Conservation (phyloP, 2,797 vertebrate genomes). For the Dermochelys coriacea region DNA sequence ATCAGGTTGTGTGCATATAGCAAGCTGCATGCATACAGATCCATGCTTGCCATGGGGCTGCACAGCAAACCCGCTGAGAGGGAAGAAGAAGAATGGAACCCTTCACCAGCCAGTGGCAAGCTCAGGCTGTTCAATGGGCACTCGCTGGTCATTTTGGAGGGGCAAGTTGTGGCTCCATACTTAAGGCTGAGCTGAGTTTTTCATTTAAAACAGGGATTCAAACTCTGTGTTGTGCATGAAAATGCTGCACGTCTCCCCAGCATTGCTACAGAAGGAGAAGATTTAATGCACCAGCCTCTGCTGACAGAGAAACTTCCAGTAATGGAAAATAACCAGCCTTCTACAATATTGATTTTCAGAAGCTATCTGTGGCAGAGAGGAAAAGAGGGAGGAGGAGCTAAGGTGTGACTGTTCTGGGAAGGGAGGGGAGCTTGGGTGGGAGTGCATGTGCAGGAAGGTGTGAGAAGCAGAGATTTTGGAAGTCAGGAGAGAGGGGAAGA, state of each 20-base stretch:
- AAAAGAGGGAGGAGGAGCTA: neutral
- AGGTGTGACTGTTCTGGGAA: neutral
- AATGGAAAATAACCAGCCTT: neutral
- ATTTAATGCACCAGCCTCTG: neutral
- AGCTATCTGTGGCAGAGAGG: neutral
- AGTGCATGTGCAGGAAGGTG: neutral
- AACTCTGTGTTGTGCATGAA: neutral
- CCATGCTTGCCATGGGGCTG: neutral
- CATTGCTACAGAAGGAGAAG: neutral
- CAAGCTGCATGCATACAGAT: neutral
- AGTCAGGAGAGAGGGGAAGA: neutral
- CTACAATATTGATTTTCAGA: neutral
- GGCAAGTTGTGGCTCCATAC: neutral
- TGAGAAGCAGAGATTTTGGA: neutral
- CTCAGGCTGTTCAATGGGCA: neutral
- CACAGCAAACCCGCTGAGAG: neutral
- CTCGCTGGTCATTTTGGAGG: neutral
- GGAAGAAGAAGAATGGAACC: neutral
- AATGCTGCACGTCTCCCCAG: neutral
- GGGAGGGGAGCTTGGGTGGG: neutral
- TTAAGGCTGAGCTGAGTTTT: neutral
- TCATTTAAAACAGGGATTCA: neutral
- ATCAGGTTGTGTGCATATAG: neutral
- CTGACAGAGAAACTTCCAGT: neutral
- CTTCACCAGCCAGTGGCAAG: neutral